Conservation (phyloP, 2,888 invertebrate species). For the Formica aserva region DNA sequence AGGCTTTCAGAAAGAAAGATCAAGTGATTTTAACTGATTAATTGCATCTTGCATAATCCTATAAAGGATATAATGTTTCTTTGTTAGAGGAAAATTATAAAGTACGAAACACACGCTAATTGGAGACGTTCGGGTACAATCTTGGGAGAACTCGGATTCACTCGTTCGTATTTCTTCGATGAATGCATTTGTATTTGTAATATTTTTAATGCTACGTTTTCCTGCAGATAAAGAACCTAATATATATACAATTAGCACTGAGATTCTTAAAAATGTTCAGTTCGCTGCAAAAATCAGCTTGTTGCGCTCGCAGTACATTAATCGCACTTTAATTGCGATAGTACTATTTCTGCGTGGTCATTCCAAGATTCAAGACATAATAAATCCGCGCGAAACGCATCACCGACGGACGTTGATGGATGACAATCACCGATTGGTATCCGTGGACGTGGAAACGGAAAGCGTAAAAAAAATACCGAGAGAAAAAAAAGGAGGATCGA, state of each 20-base stretch:
- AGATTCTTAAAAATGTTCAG: conserved; percentile 1
- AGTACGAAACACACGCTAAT: conserved; percentile 5
- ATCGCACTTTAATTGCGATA: conserved; percentile 40
- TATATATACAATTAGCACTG: conserved; percentile 21
- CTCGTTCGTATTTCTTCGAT: not conserved
- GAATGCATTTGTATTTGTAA: not conserved
- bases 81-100: not conserved
- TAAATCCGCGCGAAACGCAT: conserved; percentile 49
- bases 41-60: conserved; percentile 1
- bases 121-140: not conserved
- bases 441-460: conserved; percentile 66
- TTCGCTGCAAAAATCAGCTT: conserved; percentile 7
- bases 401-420: conserved; percentile 53
- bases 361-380: conserved; percentile 19
- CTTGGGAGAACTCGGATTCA: not conserved
- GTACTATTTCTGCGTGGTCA: conserved; percentile 32
- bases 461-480: conserved; percentile 56
- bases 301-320: conserved; percentile 21
- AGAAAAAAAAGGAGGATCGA: conserved; percentile 19
- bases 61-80: not conserved
- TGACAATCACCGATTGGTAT: conserved; percentile 67
- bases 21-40: conserved; percentile 7
- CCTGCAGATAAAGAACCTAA: not conserved
- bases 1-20: not conserved
- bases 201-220: no score